phyloP scores from a whole-genome alignment of 2,888 invertebrate species.

The Xestoiulus laeticollis region DNA sequence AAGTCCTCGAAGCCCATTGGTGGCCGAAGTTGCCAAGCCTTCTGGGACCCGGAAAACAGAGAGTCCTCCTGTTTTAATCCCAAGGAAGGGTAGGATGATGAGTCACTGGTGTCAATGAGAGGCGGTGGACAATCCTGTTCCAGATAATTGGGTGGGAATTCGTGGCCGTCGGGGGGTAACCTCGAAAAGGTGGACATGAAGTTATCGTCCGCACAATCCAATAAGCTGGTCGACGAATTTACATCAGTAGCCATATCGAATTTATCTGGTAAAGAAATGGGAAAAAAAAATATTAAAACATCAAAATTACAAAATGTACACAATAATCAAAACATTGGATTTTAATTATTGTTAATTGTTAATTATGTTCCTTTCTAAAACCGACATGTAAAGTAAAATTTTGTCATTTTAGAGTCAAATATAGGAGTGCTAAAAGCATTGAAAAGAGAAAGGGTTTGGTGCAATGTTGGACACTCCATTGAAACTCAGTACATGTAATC shows the following conservation, averaged over 20 bases:
- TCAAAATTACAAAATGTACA: background rate
- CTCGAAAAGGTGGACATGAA: slow-evolving; percentile 68
- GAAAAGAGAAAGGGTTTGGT: no score
- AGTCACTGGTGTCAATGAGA: slow-evolving; percentile 58
- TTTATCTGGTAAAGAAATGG: slow-evolving; percentile 1
- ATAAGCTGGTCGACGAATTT: slow-evolving; percentile 33
- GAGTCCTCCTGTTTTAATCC: slow-evolving; percentile 54
- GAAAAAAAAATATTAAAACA: background rate
- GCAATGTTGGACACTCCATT: no score
- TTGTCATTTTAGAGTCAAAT: no score
- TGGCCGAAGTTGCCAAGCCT: slow-evolving; percentile 40
- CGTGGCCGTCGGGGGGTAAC: slow-evolving; percentile 84
- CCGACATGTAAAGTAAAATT: no score
- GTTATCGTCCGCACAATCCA: slow-evolving; percentile 44
- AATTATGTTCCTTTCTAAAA: no score
- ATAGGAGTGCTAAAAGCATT: no score
- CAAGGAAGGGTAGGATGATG: slow-evolving; percentile 60
- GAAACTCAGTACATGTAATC: no score
- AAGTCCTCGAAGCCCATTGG: slow-evolving; percentile 52
- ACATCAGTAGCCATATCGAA: slow-evolving; percentile 42
- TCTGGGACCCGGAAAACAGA: slow-evolving; percentile 16
- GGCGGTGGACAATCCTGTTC: slow-evolving; percentile 64
- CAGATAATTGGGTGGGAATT: slow-evolving; percentile 77
- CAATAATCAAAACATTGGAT: no score
- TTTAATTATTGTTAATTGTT: no score